Evolutionary conservation across 2,797 vertebrate genomes (phyloP).

Genomic region (Oophaga sylvatica): DNA sequence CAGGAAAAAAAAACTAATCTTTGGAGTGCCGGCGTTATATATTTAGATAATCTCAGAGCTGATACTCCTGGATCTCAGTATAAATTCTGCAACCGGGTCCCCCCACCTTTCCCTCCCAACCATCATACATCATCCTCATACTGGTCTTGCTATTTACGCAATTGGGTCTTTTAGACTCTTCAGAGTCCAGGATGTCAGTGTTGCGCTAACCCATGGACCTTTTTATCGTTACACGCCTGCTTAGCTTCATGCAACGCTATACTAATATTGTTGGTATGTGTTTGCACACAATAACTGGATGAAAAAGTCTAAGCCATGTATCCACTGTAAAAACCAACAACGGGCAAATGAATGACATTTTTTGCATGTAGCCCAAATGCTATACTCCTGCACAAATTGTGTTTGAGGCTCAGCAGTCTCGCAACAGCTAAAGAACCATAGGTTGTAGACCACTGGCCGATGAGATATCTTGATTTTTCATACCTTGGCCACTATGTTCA

Average conservation of each 20-base stretch:
- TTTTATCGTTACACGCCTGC: background rate
- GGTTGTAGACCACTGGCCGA: background rate
- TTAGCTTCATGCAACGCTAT: background rate
- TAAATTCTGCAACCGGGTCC: background rate
- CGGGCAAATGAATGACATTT: background rate
- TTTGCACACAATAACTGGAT: too few relatives aligned
- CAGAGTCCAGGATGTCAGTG: background rate
- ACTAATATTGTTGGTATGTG: too few relatives aligned
- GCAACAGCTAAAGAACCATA: background rate
- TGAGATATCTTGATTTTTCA: background rate
- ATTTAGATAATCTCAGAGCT: background rate
- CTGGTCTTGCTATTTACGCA: background rate
- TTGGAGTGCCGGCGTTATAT: too few relatives aligned
- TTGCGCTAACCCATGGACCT: background rate
- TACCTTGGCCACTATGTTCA: background rate
- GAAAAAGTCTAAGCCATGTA: too few relatives aligned
- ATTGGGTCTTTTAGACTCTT: background rate
- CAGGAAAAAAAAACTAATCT: background rate
- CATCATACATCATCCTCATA: background rate
- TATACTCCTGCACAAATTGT: background rate
- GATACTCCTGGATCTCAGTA: background rate
- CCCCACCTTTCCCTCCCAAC: background rate
- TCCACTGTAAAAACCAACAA: too few relatives aligned
- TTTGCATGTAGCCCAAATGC: background rate
- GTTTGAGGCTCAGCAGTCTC: background rate